Percentiles rank a stretch among this genome's conserved stretches.
Conservation (phyloP, 2,888 invertebrate genomes). For the Dicyrtomina minuta region DNA sequence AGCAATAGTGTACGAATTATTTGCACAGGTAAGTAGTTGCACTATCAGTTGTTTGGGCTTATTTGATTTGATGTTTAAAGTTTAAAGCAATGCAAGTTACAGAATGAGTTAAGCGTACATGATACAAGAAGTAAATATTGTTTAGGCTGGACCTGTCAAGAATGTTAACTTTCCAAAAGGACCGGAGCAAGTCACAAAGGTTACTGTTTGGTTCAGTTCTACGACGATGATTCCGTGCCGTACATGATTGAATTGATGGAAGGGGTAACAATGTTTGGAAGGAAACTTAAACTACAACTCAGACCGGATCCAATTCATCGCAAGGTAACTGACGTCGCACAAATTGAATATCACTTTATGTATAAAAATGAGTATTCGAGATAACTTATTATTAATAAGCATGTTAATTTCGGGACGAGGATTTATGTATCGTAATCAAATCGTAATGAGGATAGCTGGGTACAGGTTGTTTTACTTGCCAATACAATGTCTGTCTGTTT, state of each 20-base stretch:
- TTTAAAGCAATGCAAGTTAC: background rate
- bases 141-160: conserved; percentile 52
- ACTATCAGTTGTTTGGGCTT: background rate
- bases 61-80: background rate
- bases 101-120: background rate
- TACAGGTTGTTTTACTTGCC: too few relatives aligned
- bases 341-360: conserved; percentile 35
- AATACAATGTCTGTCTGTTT: too few relatives aligned
- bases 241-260: conserved; percentile 51
- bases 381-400: too few relatives aligned
- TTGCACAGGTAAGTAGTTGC: conserved; percentile 47
- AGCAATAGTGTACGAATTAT: conserved; percentile 51
- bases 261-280: conserved; percentile 50
- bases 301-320: conserved; percentile 52
- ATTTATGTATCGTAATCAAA: too few relatives aligned
- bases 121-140: too few relatives aligned
- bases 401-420: too few relatives aligned
- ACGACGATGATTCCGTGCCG: conserved; percentile 51
- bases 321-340: too few relatives aligned
- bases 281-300: conserved; percentile 50
- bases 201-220: conserved; percentile 48
- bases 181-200: conserved; percentile 48
- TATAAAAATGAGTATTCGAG: too few relatives aligned
- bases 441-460: too few relatives aligned
- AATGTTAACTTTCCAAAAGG: conserved; percentile 52